Conservation (phyloP, 1,140 invertebrate species). For the Gonioctena quinquepunctata region DNA sequence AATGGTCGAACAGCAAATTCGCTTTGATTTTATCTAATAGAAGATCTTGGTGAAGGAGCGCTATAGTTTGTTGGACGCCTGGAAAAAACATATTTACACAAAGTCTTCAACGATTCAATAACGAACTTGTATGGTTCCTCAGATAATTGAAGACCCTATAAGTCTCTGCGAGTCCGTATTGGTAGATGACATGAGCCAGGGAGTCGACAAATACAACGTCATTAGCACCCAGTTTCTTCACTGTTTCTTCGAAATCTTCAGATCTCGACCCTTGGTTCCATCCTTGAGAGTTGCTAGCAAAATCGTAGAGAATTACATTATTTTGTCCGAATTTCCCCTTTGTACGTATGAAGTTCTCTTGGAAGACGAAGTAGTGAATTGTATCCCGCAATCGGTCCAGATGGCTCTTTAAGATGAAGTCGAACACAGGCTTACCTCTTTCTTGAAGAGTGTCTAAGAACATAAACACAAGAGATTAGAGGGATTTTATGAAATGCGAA, state of each 20-base stretch:
- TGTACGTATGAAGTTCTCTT: conserved; percentile 34
- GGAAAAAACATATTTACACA: conserved; percentile 26
- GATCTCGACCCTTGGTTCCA: conserved; percentile 19
- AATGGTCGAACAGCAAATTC: conserved; percentile 56
- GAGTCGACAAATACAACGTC: conserved; percentile 48
- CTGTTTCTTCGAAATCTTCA: conserved; percentile 9
- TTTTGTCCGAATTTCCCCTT: conserved; percentile 18
- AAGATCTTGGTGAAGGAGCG: conserved; percentile 60
- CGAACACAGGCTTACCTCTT: conserved; percentile 36
- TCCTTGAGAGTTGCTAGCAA: conserved; percentile 27
- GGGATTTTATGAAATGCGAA: not conserved
- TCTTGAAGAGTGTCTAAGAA: conserved; percentile 46
- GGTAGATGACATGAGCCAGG: conserved; percentile 43
- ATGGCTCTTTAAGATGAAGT: conserved; percentile 38
- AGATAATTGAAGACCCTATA: conserved; percentile 40
- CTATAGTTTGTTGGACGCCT: conserved; percentile 56
- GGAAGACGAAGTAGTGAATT: conserved; percentile 47
- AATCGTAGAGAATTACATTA: conserved; percentile 37
- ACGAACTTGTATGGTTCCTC: conserved; percentile 36
- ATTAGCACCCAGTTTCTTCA: conserved; percentile 20
- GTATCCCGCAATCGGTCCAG: conserved; percentile 22
- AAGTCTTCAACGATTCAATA: conserved; percentile 10
- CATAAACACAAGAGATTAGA: conserved; percentile 12
- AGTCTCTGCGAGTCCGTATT: conserved; percentile 34
- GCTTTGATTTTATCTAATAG: conserved; percentile 53